Evolutionary conservation across 2,888 invertebrate genomes (phyloP).

Genomic region (Encarsia formosa): DNA sequence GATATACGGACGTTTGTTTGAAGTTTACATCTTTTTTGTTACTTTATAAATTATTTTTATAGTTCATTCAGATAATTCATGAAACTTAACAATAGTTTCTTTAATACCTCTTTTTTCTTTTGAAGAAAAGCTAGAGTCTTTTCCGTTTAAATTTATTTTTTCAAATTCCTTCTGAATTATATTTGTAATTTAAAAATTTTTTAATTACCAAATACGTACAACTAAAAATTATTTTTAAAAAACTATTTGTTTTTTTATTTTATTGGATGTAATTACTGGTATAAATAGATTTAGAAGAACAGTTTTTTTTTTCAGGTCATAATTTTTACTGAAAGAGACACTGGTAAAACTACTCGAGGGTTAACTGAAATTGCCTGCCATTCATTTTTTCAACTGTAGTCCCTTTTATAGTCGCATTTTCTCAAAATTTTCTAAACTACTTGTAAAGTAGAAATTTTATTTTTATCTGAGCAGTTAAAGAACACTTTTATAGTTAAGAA

Average conservation of each 20-base stretch:
- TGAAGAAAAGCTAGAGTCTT: background rate
- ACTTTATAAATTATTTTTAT: slow-evolving; percentile 16
- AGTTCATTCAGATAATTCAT: too few species aligned
- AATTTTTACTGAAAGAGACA: too few species aligned
- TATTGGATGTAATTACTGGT: too few species aligned
- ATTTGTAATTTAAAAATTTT: background rate
- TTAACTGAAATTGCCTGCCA: slow-evolving; percentile 17
- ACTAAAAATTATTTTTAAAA: slow-evolving; percentile 2
- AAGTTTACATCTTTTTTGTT: slow-evolving; percentile 14
- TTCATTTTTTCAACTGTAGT: slow-evolving; percentile 18
- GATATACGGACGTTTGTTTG: slow-evolving; percentile 3
- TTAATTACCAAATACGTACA: background rate
- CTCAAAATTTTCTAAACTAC: slow-evolving; percentile 22
- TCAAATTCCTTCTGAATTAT: background rate
- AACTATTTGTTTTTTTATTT: slow-evolving; percentile 10
- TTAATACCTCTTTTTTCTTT: background rate
- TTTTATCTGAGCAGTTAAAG: too few species aligned
- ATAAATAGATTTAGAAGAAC: too few species aligned
- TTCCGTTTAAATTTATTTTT: background rate
- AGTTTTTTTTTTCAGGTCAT: too few species aligned
- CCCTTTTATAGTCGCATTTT: slow-evolving; percentile 10
- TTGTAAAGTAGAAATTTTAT: slow-evolving; percentile 23
- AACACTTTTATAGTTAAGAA: too few species aligned
- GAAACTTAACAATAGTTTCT: background rate
- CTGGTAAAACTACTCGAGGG: too few species aligned